Conservation (phyloP, 2,888 invertebrate genomes). For the Drosophila robusta region DNA sequence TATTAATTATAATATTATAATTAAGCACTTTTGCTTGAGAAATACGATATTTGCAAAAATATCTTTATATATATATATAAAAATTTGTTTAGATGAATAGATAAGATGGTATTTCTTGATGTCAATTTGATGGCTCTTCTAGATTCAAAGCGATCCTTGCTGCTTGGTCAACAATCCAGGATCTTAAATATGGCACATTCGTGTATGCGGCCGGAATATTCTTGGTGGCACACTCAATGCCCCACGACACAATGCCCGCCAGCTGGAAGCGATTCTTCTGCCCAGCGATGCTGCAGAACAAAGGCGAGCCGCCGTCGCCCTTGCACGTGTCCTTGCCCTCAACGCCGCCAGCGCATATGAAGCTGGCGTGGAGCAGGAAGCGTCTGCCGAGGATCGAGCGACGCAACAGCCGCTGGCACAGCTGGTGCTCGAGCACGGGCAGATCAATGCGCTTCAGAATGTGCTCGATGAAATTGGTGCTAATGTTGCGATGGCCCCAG, state of each 20-base stretch:
- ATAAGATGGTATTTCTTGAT: not conserved
- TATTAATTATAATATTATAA: too few species aligned
- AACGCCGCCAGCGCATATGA: conserved; percentile 92
- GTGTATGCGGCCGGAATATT: conserved; percentile 90
- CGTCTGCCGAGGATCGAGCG: conserved; percentile 87
- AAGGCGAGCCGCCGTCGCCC: conserved; percentile 90
- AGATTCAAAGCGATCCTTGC: conserved; percentile 38
- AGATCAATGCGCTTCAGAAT: conserved; percentile 89
- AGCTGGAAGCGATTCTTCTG: conserved; percentile 61
- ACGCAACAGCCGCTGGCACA: conserved; percentile 86
- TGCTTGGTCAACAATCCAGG: conserved; percentile 88
- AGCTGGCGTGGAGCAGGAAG: conserved; percentile 88
- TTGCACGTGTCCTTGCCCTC: conserved; percentile 85
- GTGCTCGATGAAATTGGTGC: conserved; percentile 85
- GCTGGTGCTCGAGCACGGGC: conserved; percentile 87
- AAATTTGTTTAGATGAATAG: not conserved
- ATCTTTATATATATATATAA: too few species aligned
- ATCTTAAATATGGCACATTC: conserved; percentile 87
- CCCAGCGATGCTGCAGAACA: conserved; percentile 88
- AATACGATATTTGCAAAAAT: too few species aligned
- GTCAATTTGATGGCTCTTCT: not conserved
- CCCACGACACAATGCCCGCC: conserved; percentile 87
- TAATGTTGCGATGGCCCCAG: conserved; percentile 75
- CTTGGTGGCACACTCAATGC: conserved; percentile 89
- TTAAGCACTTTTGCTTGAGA: too few species aligned